phyloP scores from a whole-genome alignment of 2,888 invertebrate genomes.

The Drosophila acutilabella region DNA sequence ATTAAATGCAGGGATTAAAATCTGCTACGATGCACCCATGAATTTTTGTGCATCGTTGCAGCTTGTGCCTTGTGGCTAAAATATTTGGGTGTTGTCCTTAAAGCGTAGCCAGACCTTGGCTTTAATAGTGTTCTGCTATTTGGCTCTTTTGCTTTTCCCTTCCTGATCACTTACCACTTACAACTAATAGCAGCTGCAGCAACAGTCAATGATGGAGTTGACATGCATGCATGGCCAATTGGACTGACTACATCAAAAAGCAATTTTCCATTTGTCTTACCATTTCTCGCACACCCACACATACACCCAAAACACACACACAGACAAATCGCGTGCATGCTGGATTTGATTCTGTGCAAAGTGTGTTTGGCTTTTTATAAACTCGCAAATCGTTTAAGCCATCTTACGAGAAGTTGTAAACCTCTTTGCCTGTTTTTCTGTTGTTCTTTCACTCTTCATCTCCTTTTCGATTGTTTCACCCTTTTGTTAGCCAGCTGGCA shows the following conservation, averaged over 20 bases:
- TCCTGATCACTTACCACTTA: neutral
- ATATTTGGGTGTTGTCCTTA: conserved; percentile 25
- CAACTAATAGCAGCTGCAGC: conserved; percentile 21
- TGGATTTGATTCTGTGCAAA: conserved; percentile 58
- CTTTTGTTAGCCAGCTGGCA: conserved; percentile 28
- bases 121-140: no score
- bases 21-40: conserved; percentile 36
- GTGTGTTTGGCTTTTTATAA: conserved; percentile 78
- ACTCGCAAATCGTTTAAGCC: conserved; percentile 79
- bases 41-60: conserved; percentile 31
- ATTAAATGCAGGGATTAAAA: conserved; percentile 68
- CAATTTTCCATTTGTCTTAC: conserved; percentile 77
- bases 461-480: conserved; percentile 40
- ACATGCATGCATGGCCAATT: conserved; percentile 36
- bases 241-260: conserved; percentile 75
- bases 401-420: conserved; percentile 77
- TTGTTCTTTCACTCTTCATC: conserved; percentile 35
- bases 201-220: conserved; percentile 50
- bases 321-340: conserved; percentile 1
- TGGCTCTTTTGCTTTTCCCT: conserved; percentile 15
- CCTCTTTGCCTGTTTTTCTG: conserved; percentile 62
- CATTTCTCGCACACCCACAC: conserved; percentile 39
- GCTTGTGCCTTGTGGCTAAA: conserved; percentile 28
- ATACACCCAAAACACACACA: conserved; percentile 3
- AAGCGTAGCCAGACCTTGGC: conserved; percentile 20